Evolutionary conservation across 2,797 vertebrate genomes (phyloP).

Genomic region (Adelosebastes latens): DNA sequence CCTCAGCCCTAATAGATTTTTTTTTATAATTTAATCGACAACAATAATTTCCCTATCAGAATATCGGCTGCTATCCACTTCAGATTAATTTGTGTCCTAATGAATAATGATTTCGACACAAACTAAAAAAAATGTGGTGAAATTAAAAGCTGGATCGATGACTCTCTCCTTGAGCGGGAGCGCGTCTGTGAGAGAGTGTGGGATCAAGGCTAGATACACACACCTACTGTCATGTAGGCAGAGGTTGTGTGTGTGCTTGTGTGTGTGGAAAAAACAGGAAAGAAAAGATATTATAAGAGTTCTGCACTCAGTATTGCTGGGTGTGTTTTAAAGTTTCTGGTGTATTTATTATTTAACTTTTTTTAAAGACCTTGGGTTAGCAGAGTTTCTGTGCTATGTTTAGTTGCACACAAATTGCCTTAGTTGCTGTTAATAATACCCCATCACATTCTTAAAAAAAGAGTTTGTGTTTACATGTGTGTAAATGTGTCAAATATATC

Average conservation of each 20-base stretch:
- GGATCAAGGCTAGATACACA: conserved; percentile 21
- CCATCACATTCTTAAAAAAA: not conserved
- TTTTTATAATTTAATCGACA: conserved; percentile 26
- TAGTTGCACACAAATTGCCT: not conserved
- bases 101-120: conserved; percentile 45
- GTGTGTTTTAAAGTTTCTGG: not conserved
- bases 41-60: conserved; percentile 14
- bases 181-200: conserved; percentile 5
- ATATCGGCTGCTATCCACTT: conserved; percentile 30
- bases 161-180: not conserved
- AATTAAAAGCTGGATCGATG: conserved; percentile 53
- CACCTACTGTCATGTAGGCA: conserved; percentile 37
- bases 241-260: conserved; percentile 8
- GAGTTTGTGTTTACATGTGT: not conserved
- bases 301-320: not conserved
- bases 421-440: not conserved
- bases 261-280: not conserved
- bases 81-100: conserved; percentile 41
- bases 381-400: not conserved
- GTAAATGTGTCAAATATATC: not conserved
- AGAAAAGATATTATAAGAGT: not conserved
- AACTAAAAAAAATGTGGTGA: conserved; percentile 22
- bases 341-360: not conserved
- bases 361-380: not conserved
- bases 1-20: conserved; percentile 11